Evolutionary conservation across 2,888 invertebrate species (phyloP).

Genomic region (Lissocephala sabroskyi): DNA sequence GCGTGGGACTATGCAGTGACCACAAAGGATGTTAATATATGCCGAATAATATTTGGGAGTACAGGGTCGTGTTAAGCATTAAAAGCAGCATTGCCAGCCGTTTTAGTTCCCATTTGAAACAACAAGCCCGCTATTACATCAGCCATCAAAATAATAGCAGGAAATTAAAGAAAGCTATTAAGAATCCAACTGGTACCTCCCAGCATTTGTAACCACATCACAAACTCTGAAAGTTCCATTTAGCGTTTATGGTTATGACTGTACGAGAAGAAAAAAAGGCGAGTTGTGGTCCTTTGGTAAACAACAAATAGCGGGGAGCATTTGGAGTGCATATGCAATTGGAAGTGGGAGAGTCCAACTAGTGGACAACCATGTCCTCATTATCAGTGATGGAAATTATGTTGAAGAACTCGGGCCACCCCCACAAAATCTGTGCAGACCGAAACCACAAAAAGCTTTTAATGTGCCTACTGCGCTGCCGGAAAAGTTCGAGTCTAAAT

Average conservation of each 20-base stretch:
- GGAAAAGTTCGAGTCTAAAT: no score
- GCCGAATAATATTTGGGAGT: no score
- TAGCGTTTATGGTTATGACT: slow-evolving; percentile 47
- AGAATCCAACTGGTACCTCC: slow-evolving; percentile 44
- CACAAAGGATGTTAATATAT: no score
- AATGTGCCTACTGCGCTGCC: slow-evolving; percentile 17
- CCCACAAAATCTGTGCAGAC: not conserved
- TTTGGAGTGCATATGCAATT: slow-evolving; percentile 41
- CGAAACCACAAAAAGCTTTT: slow-evolving; percentile 29
- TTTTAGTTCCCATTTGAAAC: slow-evolving; percentile 17
- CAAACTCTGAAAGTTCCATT: slow-evolving; percentile 31
- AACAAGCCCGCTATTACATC: slow-evolving; percentile 22
- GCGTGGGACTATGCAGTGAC: no score
- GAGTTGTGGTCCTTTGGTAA: slow-evolving; percentile 19
- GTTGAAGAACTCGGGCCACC: not conserved
- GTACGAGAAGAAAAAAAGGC: not conserved
- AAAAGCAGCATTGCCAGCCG: no score
- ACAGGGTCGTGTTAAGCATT: no score
- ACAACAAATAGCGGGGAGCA: slow-evolving; percentile 17
- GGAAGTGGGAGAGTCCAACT: slow-evolving; percentile 11
- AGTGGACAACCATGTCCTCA: no score
- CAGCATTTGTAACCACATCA: not conserved
- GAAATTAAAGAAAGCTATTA: slow-evolving; percentile 61
- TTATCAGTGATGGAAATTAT: no score
- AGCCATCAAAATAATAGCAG: slow-evolving; percentile 38